Evolutionary conservation across 2,888 invertebrate genomes (phyloP), one percentile per base, ranked within the genome.

Genomic region (Brachypterus glaber): DNA sequence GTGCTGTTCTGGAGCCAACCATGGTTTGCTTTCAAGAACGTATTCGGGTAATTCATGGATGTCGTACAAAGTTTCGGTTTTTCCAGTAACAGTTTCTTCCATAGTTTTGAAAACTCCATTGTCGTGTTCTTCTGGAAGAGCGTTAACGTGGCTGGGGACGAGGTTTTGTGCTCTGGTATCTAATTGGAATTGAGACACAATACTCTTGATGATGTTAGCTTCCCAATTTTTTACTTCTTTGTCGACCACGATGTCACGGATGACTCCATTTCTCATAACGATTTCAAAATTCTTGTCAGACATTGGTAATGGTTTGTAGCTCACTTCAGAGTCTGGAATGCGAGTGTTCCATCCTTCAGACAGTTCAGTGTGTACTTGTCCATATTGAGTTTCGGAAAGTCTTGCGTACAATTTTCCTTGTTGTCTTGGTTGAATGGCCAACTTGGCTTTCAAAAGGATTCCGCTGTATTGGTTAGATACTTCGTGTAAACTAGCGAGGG

Each of bases 11-110:
- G 70, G 70, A 24, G 67, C 68, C 47, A 76, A 67, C 44, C 71
- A 62, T 1, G 76, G 74, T 9, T 71, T 55, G 37, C 66, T 65
- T 34, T 74, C 67, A 30, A 74, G 59, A 57, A 73, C 63, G 54
- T 73, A 71, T 15, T 74, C 63, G 3, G 74, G 68, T 32, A 79
- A 62, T 5, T 74, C 74, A 8, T 72, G 70, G 29, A 83, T 71
- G 32, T 80, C 72, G 60, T 84, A 84, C 9, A 75, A 54, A n/a
- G 78, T 77, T 52, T 81, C 79, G 49, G 79, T 79, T 58, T 74
- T 73, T 31, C 84, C 84, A 31, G 77, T 74, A 14, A 83, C 74
- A 24, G 81, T 74, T 47, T 76, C 72, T 63, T 84, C 83, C 77
- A 82, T 77, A 46, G 75, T 75, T 48, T 71, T 77, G 66, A 72